Conservation (phyloP, 2,888 invertebrate genomes). For the Lasioglossum lativentre region DNA sequence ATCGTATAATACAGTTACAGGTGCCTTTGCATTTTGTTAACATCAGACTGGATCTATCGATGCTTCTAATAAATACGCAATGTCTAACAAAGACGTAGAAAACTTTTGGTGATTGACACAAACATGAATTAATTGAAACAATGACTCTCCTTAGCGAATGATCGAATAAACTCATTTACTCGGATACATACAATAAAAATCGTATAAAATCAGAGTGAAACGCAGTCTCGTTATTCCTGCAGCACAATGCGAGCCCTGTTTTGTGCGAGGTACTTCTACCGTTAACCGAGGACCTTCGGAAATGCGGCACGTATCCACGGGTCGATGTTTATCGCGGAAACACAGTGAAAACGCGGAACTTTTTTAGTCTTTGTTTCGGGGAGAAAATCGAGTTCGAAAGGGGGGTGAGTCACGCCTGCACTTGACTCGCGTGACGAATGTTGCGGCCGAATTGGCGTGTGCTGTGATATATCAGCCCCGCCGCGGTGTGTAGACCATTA, state of each 20-base stretch:
- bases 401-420: not conserved
- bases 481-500: not conserved
- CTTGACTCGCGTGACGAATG: conserved; percentile 7
- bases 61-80: not conserved
- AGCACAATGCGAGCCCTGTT: not conserved
- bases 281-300: not conserved
- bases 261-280: not conserved
- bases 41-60: not conserved
- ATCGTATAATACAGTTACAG: too few relatives aligned
- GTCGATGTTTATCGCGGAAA: not conserved
- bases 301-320: not conserved
- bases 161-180: not conserved
- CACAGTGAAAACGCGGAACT: conserved; percentile 4
- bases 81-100: too few relatives aligned
- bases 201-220: not conserved
- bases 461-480: conserved; percentile 18
- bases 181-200: not conserved
- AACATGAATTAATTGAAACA: too few relatives aligned
- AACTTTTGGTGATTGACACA: too few relatives aligned
- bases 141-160: too few relatives aligned
- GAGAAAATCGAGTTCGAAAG: conserved; percentile 12
- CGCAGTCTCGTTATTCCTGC: not conserved
- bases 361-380: not conserved
- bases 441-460: conserved; percentile 17
- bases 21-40: too few relatives aligned